A percentile compares a stretch with the other conserved stretches of the same genome.
phyloP scores from a whole-genome alignment of 1,140 invertebrate genomes.

The Drosophila persimilis region DNA sequence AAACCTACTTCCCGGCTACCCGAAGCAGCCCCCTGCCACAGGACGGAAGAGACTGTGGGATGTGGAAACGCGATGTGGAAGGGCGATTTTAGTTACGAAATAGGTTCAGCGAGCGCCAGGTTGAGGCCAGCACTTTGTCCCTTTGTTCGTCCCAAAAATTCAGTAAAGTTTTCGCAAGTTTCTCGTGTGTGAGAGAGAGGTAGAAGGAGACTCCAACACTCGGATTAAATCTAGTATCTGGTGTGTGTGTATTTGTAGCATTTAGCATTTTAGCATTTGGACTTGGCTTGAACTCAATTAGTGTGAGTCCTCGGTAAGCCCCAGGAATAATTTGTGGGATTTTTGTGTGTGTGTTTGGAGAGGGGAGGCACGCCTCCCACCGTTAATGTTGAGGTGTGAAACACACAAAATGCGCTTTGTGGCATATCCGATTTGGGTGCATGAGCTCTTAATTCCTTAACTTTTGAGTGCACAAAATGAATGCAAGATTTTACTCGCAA shows the following conservation, averaged over 20 bases:
- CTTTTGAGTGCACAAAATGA: no score
- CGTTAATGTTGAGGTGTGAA: no score
- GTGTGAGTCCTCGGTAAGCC: conserved; percentile 29
- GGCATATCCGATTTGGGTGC: neutral
- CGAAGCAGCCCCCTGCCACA: neutral
- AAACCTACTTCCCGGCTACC: conserved; percentile 59
- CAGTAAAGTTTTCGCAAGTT: conserved; percentile 24
- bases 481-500: no score
- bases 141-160: conserved; percentile 34
- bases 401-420: neutral
- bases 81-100: conserved; percentile 48
- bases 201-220: no score
- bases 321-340: conserved; percentile 43
- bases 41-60: conserved; percentile 6
- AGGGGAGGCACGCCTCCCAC: no score
- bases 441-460: no score
- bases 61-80: neutral
- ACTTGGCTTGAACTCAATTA: conserved; percentile 44
- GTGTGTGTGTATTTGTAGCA: conserved; percentile 29
- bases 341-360: neutral
- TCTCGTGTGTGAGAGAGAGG: neutral
- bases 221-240: conserved; percentile 41
- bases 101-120: conserved; percentile 18
- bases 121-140: neutral
- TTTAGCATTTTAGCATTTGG: conserved; percentile 43